A percentile compares a stretch with the other conserved stretches of the same genome.
phyloP scores from a whole-genome alignment of 2,888 invertebrate species.

The Corbicula japonica region DNA sequence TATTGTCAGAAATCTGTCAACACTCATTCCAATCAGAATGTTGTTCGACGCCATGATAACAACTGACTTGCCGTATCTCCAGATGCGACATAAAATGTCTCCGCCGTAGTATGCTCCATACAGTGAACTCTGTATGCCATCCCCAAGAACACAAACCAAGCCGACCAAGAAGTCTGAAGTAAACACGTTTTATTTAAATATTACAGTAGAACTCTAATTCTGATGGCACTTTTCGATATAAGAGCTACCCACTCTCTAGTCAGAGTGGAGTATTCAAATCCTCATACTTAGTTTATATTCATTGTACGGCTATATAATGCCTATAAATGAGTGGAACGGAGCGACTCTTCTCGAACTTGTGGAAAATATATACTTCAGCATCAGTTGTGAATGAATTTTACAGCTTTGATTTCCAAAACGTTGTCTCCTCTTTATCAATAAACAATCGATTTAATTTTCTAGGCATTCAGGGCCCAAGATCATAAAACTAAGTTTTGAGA shows the following conservation, averaged over 20 bases:
- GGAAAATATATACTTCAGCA: too few relatives aligned
- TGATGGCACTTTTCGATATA: background rate
- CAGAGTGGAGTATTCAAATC: background rate
- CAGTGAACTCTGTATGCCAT: slow-evolving; percentile 40
- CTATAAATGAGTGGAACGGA: background rate
- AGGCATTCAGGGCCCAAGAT: too few relatives aligned
- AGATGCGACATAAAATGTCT: slow-evolving; percentile 49
- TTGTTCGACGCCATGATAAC: slow-evolving; percentile 57
- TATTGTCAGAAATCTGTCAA: slow-evolving; percentile 58
- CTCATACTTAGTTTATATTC: background rate
- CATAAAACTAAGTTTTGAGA: too few relatives aligned
- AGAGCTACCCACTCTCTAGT: background rate
- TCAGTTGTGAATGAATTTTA: too few relatives aligned
- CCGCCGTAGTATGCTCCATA: slow-evolving; percentile 57
- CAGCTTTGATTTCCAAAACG: too few relatives aligned
- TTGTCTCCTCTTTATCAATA: too few relatives aligned
- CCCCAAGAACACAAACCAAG: slow-evolving; percentile 21
- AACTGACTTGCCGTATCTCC: slow-evolving; percentile 45
- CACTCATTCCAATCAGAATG: slow-evolving; percentile 58
- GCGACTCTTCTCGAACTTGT: background rate
- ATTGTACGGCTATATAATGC: background rate
- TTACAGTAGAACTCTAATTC: background rate
- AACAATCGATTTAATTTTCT: too few relatives aligned
- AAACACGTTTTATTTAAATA: background rate
- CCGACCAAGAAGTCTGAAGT: slow-evolving; percentile 36